These are phyloP conservation scores for Dendrocincla tyrannina DNA, from an alignment of 2,797 vertebrate genomes.

Conservation along the genomic window DNA sequence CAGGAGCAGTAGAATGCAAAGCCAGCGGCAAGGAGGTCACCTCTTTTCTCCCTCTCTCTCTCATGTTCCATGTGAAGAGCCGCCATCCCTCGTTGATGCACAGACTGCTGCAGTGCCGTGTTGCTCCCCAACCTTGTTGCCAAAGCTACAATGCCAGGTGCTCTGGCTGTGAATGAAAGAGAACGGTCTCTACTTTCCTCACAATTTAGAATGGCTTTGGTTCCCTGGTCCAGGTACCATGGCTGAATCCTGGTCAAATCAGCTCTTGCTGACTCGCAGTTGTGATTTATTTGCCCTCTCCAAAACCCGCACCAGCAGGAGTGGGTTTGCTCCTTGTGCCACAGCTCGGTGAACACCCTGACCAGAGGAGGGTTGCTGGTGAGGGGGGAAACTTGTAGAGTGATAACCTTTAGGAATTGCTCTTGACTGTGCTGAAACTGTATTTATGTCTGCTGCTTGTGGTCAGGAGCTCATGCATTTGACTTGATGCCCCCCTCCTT, in stretches of 20 bases:
- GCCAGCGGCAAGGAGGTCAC: not conserved
- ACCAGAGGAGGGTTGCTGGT: not conserved
- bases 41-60: not conserved
- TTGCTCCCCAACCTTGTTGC: not conserved
- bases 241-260: not conserved
- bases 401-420: not conserved
- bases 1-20: not conserved
- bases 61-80: not conserved
- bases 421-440: not conserved
- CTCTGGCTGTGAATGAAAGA: slow-evolving; percentile 15
- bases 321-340: not conserved
- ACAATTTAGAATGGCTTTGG: not conserved
- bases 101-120: not conserved
- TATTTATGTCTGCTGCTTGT: not conserved
- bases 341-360: rapidly evolving
- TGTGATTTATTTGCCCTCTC: not conserved
- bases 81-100: rapidly evolving
- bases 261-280: not conserved
- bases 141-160: not conserved
- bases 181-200: not conserved
- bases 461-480: not conserved
- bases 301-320: not conserved
- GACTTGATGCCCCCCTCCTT: not conserved
- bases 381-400: rapidly evolving
- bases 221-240: not conserved